Evolutionary conservation across 1,140 invertebrate species (phyloP), one percentile per base, ranked within the genome.

Genomic region (Macrobrachium nipponense): DNA sequence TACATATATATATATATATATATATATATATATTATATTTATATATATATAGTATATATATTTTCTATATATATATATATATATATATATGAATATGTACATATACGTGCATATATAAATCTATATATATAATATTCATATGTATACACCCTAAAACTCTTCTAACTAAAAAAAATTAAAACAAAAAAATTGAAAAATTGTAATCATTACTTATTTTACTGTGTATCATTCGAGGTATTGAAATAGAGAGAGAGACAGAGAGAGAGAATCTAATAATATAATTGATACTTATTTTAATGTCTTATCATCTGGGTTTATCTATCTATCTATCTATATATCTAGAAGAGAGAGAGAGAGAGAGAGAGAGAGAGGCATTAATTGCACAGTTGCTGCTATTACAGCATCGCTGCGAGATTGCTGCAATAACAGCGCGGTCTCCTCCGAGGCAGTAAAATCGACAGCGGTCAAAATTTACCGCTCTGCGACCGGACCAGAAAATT

Each of bases 311-410:
- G 51, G 23, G 17, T 27, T 17, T 27, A 10, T 14, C n/a, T n/a
- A n/a, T n/a, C n/a, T n/a, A n/a, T n/a, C n/a, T n/a, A n/a, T n/a
- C n/a, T n/a, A n/a, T n/a, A n/a, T n/a, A n/a, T n/a, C n/a, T n/a
- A n/a, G n/a, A n/a, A 73, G 66, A 70, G 66, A 70, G 66, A 70
- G 66, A 73, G 70, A 73, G 70, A 73, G 70, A 73, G 70, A 73
- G 70, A 73, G 70, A 73, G 70, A 73, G 70, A 70, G 66, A 70
- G 10, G 36, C 36, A 23, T 2, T 23, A 70, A 36, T 70, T 23
- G 66, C 20, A 11, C 66, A 62, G 61, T 62, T 62, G 20, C 17
- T 18, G 62, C 15, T 17, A 62, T 12, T 12, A 62, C 12, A 62
- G 61, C 12, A n/a, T 44, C 43, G 58, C 6, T 18, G 6, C 17